Base-by-base conservation (phyloP, 2,113 vertebrate genomes). In the Catagonus wagneri region DNA sequence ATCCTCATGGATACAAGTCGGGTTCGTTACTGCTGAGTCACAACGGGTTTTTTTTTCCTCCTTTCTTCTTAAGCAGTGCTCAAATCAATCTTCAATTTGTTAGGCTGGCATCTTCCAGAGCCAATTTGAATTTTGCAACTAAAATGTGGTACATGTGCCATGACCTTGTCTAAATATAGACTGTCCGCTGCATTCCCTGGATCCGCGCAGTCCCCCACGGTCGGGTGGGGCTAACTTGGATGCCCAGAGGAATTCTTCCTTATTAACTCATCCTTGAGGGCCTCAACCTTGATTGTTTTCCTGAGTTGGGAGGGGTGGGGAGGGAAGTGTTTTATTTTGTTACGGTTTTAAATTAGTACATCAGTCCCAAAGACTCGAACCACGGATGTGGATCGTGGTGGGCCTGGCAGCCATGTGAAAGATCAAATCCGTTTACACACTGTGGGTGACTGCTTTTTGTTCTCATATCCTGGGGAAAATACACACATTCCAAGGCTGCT, bases 101-200 rank as follows among this genome's bases (percentile, higher is more conserved):
- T 39, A 75, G 76, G 39, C 63, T 86, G 69, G 89, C 58, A 39
- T 92, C 83, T 75, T 89, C 63, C 17, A 34, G 54, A 87, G 86
- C 20, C 69, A 83, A 66, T 66, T 66, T 66, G 78, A 94, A 94
- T 74, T 66, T 83, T 92, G 75, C 74, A 86, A 93, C 39, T 58
- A 83, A 95, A 96, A 93, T 71, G 78, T 75, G 69, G 85, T 58
- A 12, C 25, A 1, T 27, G 56, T 66, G 36, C 66, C 39, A 19
- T 63, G 23, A 60, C 52, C 71, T 86, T 39, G 32, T 86, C 69
- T 96, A 94, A 98, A 94, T 93, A 94, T 68, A 94, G 94, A 61
- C 80, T 12, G 44, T 23, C 71, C 71, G 68, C 39, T 36, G 36
- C 1, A 0, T 83, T 84, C 76, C 34, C 58, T 50, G 60, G 36